Percentiles rank a stretch among this genome's conserved stretches.
Evolutionary conservation across 1,140 invertebrate species (phyloP).

Genomic region (Eufriesea mexicana): DNA sequence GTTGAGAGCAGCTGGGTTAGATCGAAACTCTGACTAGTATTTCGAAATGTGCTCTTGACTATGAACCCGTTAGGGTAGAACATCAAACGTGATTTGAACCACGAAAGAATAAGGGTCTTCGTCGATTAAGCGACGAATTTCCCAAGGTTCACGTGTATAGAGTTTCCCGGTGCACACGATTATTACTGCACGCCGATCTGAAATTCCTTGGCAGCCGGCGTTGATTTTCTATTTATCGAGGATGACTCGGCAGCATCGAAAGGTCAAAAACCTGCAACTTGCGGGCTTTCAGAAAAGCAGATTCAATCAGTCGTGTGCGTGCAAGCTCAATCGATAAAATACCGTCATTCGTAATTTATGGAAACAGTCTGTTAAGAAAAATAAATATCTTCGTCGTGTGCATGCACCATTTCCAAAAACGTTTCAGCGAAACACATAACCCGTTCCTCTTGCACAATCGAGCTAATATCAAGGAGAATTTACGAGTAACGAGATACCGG

Average conservation of each 20-base stretch:
- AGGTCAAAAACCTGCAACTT: conserved; percentile 28
- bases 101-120: no score
- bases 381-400: not conserved
- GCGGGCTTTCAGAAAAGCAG: conserved; percentile 7
- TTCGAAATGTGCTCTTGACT: no score
- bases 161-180: not conserved
- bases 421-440: no score
- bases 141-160: not conserved
- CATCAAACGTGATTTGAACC: no score
- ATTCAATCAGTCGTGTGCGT: not conserved
- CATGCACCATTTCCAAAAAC: no score
- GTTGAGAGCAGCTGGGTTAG: no score
- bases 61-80: no score
- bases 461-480: no score
- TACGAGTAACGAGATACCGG: no score
- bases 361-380: not conserved
- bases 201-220: conserved; percentile 6
- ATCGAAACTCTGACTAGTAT: no score
- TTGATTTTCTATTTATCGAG: conserved; percentile 19
- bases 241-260: conserved; percentile 2
- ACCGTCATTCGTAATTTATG: not conserved
- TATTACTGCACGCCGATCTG: not conserved
- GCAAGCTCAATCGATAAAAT: not conserved
- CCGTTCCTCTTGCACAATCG: no score
- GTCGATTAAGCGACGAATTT: no score